These are phyloP conservation scores for Trachymyrmex cornetzi DNA, from an alignment of 1,140 invertebrate genomes.

Conservation along the genomic window DNA sequence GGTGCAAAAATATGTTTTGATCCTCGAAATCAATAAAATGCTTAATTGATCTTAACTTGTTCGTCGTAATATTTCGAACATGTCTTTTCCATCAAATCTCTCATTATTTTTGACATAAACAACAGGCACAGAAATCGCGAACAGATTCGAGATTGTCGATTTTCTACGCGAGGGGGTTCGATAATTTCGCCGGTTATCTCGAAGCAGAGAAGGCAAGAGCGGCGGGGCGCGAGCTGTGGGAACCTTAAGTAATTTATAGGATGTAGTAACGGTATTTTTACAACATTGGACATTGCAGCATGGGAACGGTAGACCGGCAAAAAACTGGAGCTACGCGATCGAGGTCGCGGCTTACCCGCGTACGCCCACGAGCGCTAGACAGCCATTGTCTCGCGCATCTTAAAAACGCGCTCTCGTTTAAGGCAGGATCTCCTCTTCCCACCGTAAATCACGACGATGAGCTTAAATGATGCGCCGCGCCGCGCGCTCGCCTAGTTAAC, in stretches of 20 bases:
- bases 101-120: background rate
- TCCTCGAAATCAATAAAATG: background rate
- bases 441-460: conserved; percentile 83
- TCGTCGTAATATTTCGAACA: background rate
- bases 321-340: conserved; percentile 82
- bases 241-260: conserved; percentile 83
- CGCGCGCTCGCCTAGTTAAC: conserved; percentile 34
- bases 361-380: conserved; percentile 82
- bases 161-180: conserved; percentile 64
- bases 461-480: conserved; percentile 72
- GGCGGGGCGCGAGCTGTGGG: conserved; percentile 75
- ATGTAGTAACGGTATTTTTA: conserved; percentile 81
- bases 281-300: conserved; percentile 80
- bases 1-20: background rate
- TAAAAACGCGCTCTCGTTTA: conserved; percentile 82
- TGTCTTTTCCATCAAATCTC: background rate
- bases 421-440: conserved; percentile 76
- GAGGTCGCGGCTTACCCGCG: conserved; percentile 82
- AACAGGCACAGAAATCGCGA: conserved; percentile 35
- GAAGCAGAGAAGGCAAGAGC: background rate
- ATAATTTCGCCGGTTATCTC: conserved; percentile 60
- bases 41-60: background rate
- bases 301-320: conserved; percentile 81
- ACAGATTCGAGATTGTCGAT: conserved; percentile 67
- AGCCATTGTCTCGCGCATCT: conserved; percentile 81